These are phyloP conservation scores for Brachionus sp. DNA, from an alignment of 1,140 invertebrate species.

Conservation along the genomic window DNA sequence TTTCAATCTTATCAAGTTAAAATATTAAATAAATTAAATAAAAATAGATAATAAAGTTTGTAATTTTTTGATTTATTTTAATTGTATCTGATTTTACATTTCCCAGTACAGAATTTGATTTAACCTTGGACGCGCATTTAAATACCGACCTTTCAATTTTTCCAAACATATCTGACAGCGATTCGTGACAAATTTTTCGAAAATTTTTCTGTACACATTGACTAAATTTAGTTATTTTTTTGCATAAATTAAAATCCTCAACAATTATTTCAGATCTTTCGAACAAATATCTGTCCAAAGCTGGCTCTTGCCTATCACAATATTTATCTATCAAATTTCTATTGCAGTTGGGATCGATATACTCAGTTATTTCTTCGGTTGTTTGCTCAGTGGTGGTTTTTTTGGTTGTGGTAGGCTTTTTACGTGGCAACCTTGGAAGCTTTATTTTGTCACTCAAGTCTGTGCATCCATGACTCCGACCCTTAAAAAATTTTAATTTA, in stretches of 20 bases:
- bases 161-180: neutral
- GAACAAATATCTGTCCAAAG: neutral
- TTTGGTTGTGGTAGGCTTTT: conserved; percentile 22
- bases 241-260: conserved; percentile 19
- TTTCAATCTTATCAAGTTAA: too few species aligned
- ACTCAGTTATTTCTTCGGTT: neutral
- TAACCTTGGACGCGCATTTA: neutral
- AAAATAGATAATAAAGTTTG: neutral
- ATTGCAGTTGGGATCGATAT: conserved; percentile 28
- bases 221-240: conserved; percentile 15
- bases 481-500: neutral
- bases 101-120: neutral
- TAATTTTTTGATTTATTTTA: neutral
- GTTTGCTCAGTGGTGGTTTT: neutral
- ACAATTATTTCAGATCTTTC: neutral
- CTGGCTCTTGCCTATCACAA: neutral
- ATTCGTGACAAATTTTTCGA: neutral
- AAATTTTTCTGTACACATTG: neutral
- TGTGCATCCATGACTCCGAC: conserved; percentile 4
- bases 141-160: neutral
- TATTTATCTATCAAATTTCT: conserved; percentile 30
- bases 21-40: neutral
- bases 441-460: conserved; percentile 32
- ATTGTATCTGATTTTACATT: neutral
- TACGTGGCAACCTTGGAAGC: conserved; percentile 37